Base-by-base conservation (phyloP, 53 echinoderm and acorn worm species). In the Hippasteria phrygiana region DNA sequence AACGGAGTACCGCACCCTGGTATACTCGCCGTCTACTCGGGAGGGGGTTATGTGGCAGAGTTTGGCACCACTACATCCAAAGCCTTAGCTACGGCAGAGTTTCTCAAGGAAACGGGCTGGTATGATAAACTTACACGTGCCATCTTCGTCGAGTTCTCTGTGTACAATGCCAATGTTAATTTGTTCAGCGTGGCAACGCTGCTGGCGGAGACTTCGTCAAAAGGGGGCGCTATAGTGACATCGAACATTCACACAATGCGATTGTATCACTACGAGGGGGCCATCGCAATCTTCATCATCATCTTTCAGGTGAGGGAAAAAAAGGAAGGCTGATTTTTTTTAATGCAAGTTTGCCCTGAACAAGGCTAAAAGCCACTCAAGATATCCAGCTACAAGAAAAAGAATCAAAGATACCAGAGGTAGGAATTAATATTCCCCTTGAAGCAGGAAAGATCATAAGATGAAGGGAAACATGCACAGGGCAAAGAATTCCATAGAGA, bases 151-250 rank as follows among this genome's bases (percentile, higher is more conserved):
- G 94, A 94, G 73, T 94, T 94, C 43, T 90, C 94, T 3, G 88
- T 94, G 45, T 94, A 88, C 88, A 94, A 94, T 46, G 94, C 88
- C 17, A 94, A 94, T 73, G 46, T 88, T 16, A 92, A 94, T 70
- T 87, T 94, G 33, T 94, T 94, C 78, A 94, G 94, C 32, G 90
- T 94, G 37, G 90, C 72, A 18, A 92, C 90, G 13, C 67, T 94
- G 43, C 42, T 94, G 74, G 70, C 87, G 13, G 94, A 94, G 50
- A 81, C 77, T 9, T 90, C 92, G 11, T 55, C 94, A 3, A 37
- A 53, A 22, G 94, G 94, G 35, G 94, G 94, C 8, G 94, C 92
- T 22, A 18, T 92, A 2, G 17, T 69, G 18, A 80, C 87, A 1
- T 31, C 74, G 13, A 5, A 36, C 17, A 71, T 94, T 5, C 87